Percentiles rank a stretch among this genome's conserved stretches.
Conservation (phyloP, 2,113 vertebrate genomes). For the Psammodynastes pulverulentus region DNA sequence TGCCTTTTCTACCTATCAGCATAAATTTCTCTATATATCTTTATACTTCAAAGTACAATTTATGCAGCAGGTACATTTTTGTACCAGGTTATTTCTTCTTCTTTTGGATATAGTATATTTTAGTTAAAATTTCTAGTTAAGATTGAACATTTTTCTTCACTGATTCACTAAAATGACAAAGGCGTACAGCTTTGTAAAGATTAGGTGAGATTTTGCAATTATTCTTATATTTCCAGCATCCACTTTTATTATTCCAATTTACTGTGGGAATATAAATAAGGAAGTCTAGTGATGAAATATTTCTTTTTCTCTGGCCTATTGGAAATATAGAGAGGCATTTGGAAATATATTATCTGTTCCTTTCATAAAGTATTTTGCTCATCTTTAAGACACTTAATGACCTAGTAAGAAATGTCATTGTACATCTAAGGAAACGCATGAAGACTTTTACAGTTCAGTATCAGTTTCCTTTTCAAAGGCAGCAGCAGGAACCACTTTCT, state of each 20-base stretch:
- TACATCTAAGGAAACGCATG: constrained; percentile 13
- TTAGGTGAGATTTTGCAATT: background rate
- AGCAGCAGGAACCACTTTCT: background rate
- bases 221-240: background rate
- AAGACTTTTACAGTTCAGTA: constrained; percentile 15
- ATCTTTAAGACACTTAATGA: constrained; percentile 9
- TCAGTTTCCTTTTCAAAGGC: background rate
- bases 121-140: background rate
- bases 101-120: background rate
- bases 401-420: constrained; percentile 4
- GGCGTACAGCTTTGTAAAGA: constrained; percentile 9
- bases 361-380: background rate
- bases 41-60: background rate
- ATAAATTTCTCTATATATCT: background rate
- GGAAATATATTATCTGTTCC: background rate
- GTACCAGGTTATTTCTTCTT: background rate
- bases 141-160: background rate
- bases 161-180: background rate
- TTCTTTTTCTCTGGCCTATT: background rate
- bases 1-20: background rate
- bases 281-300: background rate
- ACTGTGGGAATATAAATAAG: background rate
- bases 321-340: background rate
- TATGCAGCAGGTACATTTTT: background rate
- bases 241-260: background rate